Percentiles rank a stretch among this genome's conserved stretches.
These are phyloP conservation scores for Terrapene triunguis DNA, from an alignment of 2,113 vertebrate species.

Conservation along the genomic window DNA sequence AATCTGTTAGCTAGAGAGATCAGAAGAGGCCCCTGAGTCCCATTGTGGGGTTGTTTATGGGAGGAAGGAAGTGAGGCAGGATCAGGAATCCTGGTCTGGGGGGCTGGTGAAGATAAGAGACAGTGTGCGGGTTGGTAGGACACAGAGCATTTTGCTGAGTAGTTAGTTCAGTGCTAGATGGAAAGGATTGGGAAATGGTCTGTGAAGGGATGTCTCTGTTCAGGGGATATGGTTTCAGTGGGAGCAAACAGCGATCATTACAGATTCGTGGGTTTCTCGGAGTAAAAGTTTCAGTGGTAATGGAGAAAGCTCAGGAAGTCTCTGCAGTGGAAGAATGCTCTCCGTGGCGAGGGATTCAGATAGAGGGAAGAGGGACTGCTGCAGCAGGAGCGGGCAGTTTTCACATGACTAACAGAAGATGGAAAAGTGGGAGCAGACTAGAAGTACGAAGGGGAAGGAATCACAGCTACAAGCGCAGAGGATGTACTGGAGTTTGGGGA, in stretches of 20 bases:
- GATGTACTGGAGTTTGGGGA: rapidly evolving
- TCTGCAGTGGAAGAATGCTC: background rate
- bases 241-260: background rate
- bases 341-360: background rate
- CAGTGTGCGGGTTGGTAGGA: conserved; percentile 1
- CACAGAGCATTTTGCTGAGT: background rate
- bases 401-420: background rate
- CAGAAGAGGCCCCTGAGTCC: background rate
- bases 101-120: background rate
- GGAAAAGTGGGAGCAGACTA: background rate
- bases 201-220: background rate
- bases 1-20: background rate
- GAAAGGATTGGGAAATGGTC: background rate
- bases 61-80: conserved; percentile 16
- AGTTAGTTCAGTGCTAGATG: background rate
- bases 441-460: background rate
- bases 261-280: conserved; percentile 16
- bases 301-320: background rate
- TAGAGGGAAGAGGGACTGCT: background rate
- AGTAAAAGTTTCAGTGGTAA: background rate
- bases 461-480: background rate
- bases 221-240: background rate
- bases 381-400: background rate
- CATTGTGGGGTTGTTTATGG: background rate
- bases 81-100: background rate